Base-by-base conservation (phyloP, 2,113 vertebrate species). In the Epinephelus fuscoguttatus region DNA sequence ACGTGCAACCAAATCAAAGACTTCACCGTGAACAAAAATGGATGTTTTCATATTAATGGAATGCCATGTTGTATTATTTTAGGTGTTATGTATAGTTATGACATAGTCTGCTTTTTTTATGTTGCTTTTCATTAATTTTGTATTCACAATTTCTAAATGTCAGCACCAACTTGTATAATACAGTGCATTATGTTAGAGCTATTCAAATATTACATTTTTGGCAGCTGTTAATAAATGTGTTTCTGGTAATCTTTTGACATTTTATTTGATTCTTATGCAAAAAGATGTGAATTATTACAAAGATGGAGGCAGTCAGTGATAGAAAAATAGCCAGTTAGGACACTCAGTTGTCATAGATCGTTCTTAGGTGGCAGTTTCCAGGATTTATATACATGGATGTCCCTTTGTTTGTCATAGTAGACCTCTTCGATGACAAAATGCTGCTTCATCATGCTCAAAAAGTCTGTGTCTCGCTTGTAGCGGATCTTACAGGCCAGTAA, bases 401-500 rank as follows among this genome's bases (percentile, higher is more conserved):
- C 98, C 76, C 94, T 94, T 30, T 94, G 85, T 57, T 92, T 78
- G 33, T 99, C 96, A 15, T 98, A 98, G 91, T 96, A 82, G 40
- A 98, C 96, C 89, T 97, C 95, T 0, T 89, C 80, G 0, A 99
- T 96, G 0, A 64, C 62, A 80, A 99, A 99, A 0, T 1, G 81
- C 57, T 81, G 71, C 74, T 75, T 92, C 82, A 99, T 92, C 96
- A 97, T 96, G 27, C 30, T 82, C 91, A 99, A 27, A 88, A 99
- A 99, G n/a, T 86, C 80, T 10, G 92, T 93, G 62, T 99, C 98
- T 19, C 98, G 94, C 85, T 98, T 95, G 7, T 99, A 99, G 52
- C 98, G 97, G 77, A 99, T 96, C 14, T 97, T 96, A 30, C 98
- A 99, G 42, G 98, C 95, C 69, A 99, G 94, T 11, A 99, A 84